Conservation (phyloP, 2,113 vertebrate species). For the Petrocephalus microphthalmus region DNA sequence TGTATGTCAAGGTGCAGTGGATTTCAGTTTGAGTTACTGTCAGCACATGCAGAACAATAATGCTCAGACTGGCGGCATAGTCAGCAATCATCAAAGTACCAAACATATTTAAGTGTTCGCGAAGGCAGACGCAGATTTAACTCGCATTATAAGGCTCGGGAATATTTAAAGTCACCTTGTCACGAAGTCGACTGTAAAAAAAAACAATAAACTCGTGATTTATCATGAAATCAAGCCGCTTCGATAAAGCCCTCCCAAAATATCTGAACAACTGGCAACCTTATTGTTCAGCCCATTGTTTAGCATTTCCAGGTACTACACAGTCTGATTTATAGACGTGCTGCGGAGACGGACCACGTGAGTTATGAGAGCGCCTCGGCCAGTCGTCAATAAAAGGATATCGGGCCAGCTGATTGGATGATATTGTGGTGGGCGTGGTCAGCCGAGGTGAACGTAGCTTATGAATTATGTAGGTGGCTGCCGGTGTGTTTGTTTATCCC, state of each 20-base stretch:
- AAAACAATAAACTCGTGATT: background rate
- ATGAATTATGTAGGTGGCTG: background rate
- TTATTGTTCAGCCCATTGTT: background rate
- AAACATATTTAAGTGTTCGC: background rate
- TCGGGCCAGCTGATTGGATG: background rate
- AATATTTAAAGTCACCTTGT: slow-evolving; percentile 3
- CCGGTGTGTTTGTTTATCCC: background rate
- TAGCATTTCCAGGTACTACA: background rate
- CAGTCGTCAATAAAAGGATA: background rate
- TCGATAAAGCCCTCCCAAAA: background rate
- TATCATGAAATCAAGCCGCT: background rate
- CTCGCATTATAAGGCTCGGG: background rate
- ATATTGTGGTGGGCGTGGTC: background rate
- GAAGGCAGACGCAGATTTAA: background rate
- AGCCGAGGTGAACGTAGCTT: background rate
- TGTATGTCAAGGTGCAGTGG: background rate
- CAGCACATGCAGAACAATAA: background rate
- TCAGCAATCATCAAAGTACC: background rate
- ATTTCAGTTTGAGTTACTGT: background rate
- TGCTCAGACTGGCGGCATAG: background rate
- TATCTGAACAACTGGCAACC: background rate
- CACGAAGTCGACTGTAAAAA: background rate
- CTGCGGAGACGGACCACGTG: background rate
- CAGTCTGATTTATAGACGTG: background rate
- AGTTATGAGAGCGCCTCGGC: background rate